These are phyloP conservation scores for Theonella swinhoei DNA, from an alignment of 37 sponge, comb jelly and placozoan genomes.

Conservation along the genomic window DNA sequence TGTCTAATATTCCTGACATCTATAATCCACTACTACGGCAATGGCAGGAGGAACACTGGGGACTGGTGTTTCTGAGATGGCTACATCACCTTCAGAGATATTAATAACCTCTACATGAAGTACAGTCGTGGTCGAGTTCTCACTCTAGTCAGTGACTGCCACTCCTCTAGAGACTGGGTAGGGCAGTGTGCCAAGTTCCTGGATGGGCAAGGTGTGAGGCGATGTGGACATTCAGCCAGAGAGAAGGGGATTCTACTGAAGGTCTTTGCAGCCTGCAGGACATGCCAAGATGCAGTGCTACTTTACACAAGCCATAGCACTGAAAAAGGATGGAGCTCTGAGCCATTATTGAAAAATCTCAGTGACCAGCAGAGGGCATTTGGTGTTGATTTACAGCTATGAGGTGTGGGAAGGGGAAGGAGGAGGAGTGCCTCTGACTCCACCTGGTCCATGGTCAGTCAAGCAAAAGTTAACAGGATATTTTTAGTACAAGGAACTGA, in stretches of 20 bases:
- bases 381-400: constrained; percentile 18
- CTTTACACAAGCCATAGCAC: background rate
- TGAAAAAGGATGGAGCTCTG: constrained; percentile 1
- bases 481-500: constrained; percentile 22
- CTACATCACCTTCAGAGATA: constrained; percentile 56
- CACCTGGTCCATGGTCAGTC: constrained; percentile 9
- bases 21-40: constrained; percentile 72
- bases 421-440: constrained; percentile 17
- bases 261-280: constrained; percentile 50
- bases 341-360: background rate
- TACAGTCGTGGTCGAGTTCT: constrained; percentile 48
- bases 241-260: constrained; percentile 68
- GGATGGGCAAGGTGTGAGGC: constrained; percentile 49
- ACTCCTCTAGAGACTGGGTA: constrained; percentile 66
- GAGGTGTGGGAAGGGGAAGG: background rate
- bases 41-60: constrained; percentile 67
- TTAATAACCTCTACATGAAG: constrained; percentile 53
- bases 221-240: constrained; percentile 73
- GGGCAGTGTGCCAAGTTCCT: constrained; percentile 27
- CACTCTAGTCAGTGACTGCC: constrained; percentile 64
- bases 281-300: constrained; percentile 23
- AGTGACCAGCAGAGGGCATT: background rate
- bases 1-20: constrained; percentile 45
- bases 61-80: constrained; percentile 87
- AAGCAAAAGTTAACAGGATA: background rate